Conservation (phyloP, 2,797 vertebrate genomes). For the Psittacula derbiana region DNA sequence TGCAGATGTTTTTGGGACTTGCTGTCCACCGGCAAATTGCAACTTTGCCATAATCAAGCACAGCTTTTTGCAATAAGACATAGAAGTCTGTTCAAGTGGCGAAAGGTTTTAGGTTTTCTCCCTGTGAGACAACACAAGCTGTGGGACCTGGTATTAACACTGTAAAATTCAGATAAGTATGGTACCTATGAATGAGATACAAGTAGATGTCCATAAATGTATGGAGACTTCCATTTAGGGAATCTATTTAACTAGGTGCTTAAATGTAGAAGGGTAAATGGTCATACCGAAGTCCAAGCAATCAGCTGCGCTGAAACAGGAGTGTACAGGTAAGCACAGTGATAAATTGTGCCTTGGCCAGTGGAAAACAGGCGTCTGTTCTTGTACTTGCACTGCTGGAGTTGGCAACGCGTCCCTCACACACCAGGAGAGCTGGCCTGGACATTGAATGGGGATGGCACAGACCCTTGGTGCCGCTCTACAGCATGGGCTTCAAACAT, state of each 20-base stretch:
- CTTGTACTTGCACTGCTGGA: accelerated
- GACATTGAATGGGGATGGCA: neutral
- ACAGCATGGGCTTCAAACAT: neutral
- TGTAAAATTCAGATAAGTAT: neutral
- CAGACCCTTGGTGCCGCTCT: neutral
- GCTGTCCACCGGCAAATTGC: neutral
- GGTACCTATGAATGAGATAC: neutral
- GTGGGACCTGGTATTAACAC: neutral
- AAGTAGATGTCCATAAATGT: neutral
- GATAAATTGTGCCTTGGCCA: neutral
- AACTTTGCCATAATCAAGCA: neutral
- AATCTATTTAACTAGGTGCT: neutral
- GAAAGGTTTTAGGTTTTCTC: neutral
- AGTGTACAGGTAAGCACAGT: accelerated
- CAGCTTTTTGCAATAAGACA: neutral
- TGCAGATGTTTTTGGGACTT: neutral
- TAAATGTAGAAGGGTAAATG: neutral
- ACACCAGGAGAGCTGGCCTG: neutral
- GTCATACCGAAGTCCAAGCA: neutral
- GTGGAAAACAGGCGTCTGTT: neutral
- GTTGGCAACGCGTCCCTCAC: neutral
- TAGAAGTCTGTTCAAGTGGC: neutral
- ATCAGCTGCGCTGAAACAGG: neutral
- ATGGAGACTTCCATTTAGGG: neutral
- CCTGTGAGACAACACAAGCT: neutral